Base-by-base conservation (phyloP, 2,113 vertebrate genomes). In the Erpornis zantholeuca region DNA sequence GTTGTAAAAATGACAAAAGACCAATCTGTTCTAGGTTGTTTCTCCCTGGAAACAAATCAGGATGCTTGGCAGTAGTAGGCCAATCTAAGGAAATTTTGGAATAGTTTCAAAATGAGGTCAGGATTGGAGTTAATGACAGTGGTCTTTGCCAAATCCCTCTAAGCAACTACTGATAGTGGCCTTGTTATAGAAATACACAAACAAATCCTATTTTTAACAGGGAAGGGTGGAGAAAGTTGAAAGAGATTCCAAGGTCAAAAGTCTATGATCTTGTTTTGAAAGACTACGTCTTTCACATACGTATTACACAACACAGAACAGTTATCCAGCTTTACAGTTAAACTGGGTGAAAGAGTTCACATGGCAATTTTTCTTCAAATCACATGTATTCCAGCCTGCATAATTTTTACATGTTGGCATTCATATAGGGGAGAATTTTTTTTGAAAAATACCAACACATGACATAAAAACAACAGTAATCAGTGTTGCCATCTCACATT, bases 121-220 rank as follows among this genome's bases (percentile, higher is more conserved):
- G 68, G 92, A 91, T 44, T 81, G 71, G 88, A 96, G 91, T 83
- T 86, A 88, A 94, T 91, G 68, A 75, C 60, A 71, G 49, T 29
- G 28, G 82, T 85, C 53, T 88, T 64, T 90, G 93, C 88, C 92
- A 96, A 96, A 93, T 93, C 80, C 82, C 68, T 95, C 79, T 47
- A 85, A 87, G 83, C 63, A 72, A 90, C 71, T 92, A 87, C 66
- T 90, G 91, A 82, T 36, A 92, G 86, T 42, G 86, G 54, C 72
- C 76, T 88, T 88, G 64, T 69, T 92, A 61, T 71, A 91, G 73
- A 93, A 96, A 89, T 64, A 77, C 6, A 89, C 22, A 71, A 92
- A 95, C 45, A 93, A 94, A 80, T 71, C 40, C 53, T 86, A 93
- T 88, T 94, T 96, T 94, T 92, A 90, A 88, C 63, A 80, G 28